These are phyloP conservation scores for Cyclophora albipunctata DNA, from an alignment of 2,888 invertebrate genomes.

Conservation along the genomic window DNA sequence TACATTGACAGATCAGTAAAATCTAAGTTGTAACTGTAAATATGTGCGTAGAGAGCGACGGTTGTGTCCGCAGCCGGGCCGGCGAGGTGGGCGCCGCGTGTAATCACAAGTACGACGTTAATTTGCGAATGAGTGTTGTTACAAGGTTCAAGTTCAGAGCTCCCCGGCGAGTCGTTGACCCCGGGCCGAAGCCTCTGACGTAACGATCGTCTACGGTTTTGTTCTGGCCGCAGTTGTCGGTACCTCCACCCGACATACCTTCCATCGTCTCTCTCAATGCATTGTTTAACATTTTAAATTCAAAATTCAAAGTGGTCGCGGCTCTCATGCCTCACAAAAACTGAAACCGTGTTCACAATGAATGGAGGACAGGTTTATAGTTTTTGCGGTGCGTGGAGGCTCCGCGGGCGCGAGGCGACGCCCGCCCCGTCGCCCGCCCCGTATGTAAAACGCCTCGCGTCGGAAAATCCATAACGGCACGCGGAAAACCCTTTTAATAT, in stretches of 20 bases:
- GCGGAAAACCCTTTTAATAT: slow-evolving; percentile 76
- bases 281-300: slow-evolving; percentile 19
- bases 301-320: slow-evolving; percentile 18
- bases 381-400: slow-evolving; percentile 16
- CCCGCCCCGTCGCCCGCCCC: slow-evolving; percentile 15
- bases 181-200: slow-evolving; percentile 25
- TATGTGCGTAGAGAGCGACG: too few species aligned
- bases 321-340: slow-evolving; percentile 17
- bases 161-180: slow-evolving; percentile 34
- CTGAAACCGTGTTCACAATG: slow-evolving; percentile 19
- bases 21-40: too few species aligned
- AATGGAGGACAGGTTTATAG: slow-evolving; percentile 20
- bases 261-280: neutral
- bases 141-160: slow-evolving; percentile 40
- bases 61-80: too few species aligned
- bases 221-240: neutral
- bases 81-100: too few species aligned
- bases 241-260: neutral
- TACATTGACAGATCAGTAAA: too few species aligned
- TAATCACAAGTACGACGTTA: slow-evolving; percentile 17
- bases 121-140: slow-evolving; percentile 21
- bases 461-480: slow-evolving; percentile 72
- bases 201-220: slow-evolving; percentile 13
- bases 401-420: slow-evolving; percentile 7
- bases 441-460: slow-evolving; percentile 59